Percentiles rank a stretch among this genome's conserved stretches.
phyloP scores from a whole-genome alignment of 2,797 vertebrate genomes.

The Thamnophis elegans region DNA sequence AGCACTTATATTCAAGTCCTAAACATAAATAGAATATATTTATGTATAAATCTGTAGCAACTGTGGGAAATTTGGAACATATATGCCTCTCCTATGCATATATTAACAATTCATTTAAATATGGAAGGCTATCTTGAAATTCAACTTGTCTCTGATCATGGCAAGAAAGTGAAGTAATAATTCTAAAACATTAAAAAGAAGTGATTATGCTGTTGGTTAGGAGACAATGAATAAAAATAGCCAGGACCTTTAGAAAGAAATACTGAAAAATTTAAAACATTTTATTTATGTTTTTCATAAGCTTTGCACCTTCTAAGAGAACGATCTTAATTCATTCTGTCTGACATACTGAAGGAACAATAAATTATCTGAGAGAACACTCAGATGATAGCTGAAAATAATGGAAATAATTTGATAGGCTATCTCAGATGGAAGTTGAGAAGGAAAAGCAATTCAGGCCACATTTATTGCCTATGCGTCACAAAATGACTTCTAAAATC shows the following conservation, averaged over 20 bases:
- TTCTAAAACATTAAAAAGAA: conserved; percentile 5
- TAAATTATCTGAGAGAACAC: conserved; percentile 6
- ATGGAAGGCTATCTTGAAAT: conserved; percentile 3
- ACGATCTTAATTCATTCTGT: not conserved
- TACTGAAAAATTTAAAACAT: not conserved
- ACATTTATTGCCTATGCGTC: conserved; percentile 12
- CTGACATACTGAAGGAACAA: not conserved
- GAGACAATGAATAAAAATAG: conserved; percentile 8
- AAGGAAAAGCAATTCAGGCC: not conserved
- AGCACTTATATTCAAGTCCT: not conserved
- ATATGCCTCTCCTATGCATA: not conserved
- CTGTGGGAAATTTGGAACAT: not conserved
- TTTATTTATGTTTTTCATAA: not conserved
- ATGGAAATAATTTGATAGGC: not conserved
- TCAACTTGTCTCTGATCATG: not conserved
- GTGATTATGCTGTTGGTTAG: not conserved
- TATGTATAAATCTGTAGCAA: not conserved
- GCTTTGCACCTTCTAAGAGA: conserved; percentile 1
- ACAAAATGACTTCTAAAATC: not conserved
- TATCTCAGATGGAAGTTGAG: not conserved
- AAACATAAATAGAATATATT: conserved; percentile 6
- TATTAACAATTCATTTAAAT: not conserved
- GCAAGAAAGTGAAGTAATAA: not conserved
- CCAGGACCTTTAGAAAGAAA: not conserved
- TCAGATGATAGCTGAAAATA: conserved; percentile 25